Evolutionary conservation across 2,113 vertebrate genomes (phyloP), one percentile per base, ranked within the genome.

Genomic region (Eulacestoma nigropectus): DNA sequence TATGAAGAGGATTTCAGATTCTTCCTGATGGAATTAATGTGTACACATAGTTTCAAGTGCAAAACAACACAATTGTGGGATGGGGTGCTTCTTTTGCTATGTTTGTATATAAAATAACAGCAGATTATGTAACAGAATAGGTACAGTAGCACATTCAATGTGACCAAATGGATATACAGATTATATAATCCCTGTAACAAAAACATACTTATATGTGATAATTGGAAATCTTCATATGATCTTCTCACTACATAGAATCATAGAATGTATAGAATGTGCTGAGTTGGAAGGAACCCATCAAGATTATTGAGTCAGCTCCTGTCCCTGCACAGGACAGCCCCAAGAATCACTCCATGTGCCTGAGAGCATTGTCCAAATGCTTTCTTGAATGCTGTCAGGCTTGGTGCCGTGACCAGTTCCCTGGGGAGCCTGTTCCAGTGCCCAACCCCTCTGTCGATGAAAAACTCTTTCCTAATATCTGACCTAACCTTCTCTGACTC

Each of bases 21-120:
- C 8, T 50, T 68, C 10, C 26, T 33, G 13, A 14, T 7, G 13
- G 6, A 62, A 73, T 59, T 72, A 42, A 20, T 53, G 5, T 4
- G 7, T 46, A 22, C 10, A 35, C 3, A 19, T 11, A 21, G 2
- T 50, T 74, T 68, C 41, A 64, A 42, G 11, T 27, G 8, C 18
- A 68, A 64, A 84, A 33, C 3, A 64, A 42, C 6, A 1, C 2
- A 76, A 0, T 30, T 0, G 4, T 14, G 3, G 9, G 35, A 33
- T 56, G 32, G 9, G 19, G 33, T 44, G 19, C 2, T 55, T 80
- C 14, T 60, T 80, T 84, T 77, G 8, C 16, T 53, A 6, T 37
- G 5, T 78, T 81, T 1, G 1, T 70, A 2, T 41, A 15, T 12
- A 80, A 30, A 64, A 53, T 60, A 81, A 52, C 27, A 78, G 26